Evolutionary conservation across 2,113 vertebrate species (phyloP), one percentile per base, ranked within the genome.

Genomic region (Alligator sinensis): DNA sequence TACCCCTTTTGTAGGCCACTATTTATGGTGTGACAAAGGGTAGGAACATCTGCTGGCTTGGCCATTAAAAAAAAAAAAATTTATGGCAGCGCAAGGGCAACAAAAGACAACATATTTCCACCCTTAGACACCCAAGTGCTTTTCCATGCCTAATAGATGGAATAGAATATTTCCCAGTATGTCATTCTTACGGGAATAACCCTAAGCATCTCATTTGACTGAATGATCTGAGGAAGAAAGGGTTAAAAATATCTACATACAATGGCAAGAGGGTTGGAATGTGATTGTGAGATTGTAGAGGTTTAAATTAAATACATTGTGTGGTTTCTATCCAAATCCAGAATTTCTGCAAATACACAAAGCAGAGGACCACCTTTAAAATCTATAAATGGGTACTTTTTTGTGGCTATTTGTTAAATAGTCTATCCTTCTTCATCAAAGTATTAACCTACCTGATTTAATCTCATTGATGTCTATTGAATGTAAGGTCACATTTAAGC

Each of bases 401-500:
- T 19, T 64, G 80, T 21, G 30, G 22, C 68, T 70, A 28, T 4
- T 21, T 84, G 87, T 81, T 30, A 64, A 79, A 5, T 64, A 18
- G 82, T 78, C 60, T 57, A 57, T 80, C 82, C 30, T 82, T 86
- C 74, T 17, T 79, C 28, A 55, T 75, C 82, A 90, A 81, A 92
- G 21, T 8, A 74, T 11, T 24, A 15, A 57, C 4, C 34, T 82
- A 19, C 3, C 8, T 72, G 11, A 24, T 70, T 70, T 30, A 70
- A 30, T 34, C 15, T 11, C n/a, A 34, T 18, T 30, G n/a, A 30
- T 30, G 78, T 79, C 63, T 85, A 18, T 34, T 80, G 34, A 79
- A 93, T 81, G 38, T 79, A 87, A 92, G 14, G 34, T 90, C 88
- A 47, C 82, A 81, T 14, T 68, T 86, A 70, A 86, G 64, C 30